A percentile compares a stretch with the other conserved stretches of the same genome.
Evolutionary conservation across 2,888 invertebrate species (phyloP).

Genomic region (Hirtodrosophila duncani): DNA sequence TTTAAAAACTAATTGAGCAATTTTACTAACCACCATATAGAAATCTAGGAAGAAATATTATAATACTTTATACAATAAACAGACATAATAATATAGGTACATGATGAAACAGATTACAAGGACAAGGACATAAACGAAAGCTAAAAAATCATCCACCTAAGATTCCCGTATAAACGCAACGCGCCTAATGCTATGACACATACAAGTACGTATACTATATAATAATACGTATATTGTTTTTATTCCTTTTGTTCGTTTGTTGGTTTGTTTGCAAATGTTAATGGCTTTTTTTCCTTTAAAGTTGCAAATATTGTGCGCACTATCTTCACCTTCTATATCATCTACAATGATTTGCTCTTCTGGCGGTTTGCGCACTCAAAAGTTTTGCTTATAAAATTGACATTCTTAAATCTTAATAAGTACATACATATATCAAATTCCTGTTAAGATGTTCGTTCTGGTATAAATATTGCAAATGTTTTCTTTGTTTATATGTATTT

Average conservation of each 20-base stretch:
- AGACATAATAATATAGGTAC: conserved; percentile 29
- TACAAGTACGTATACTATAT: conserved; percentile 42
- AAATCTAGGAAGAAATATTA: conserved; percentile 15
- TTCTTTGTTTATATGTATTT: conserved; percentile 2
- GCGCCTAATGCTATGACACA: conserved; percentile 49
- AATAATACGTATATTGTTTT: conserved; percentile 49
- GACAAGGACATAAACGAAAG: too few species aligned
- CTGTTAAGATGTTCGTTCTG: too few species aligned
- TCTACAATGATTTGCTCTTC: conserved; percentile 11
- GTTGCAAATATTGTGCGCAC: conserved; percentile 23
- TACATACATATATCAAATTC: conserved; percentile 15
- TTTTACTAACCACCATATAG: conserved; percentile 51
- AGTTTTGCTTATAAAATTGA: conserved; percentile 54
- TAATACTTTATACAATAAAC: conserved; percentile 51
- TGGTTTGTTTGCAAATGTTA: conserved; percentile 29
- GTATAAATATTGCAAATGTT: not conserved
- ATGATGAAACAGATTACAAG: conserved; percentile 31
- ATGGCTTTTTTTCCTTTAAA: conserved; percentile 51
- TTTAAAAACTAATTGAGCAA: conserved; percentile 55
- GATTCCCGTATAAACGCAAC: conserved; percentile 10
- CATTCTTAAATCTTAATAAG: conserved; percentile 22
- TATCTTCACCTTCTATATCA: too few species aligned
- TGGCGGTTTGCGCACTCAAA: conserved; percentile 26
- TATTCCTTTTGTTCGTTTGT: conserved; percentile 17
- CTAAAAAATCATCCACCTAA: conserved; percentile 8